Conservation (phyloP, 2,113 vertebrate species). For the Chloebia gouldiae region DNA sequence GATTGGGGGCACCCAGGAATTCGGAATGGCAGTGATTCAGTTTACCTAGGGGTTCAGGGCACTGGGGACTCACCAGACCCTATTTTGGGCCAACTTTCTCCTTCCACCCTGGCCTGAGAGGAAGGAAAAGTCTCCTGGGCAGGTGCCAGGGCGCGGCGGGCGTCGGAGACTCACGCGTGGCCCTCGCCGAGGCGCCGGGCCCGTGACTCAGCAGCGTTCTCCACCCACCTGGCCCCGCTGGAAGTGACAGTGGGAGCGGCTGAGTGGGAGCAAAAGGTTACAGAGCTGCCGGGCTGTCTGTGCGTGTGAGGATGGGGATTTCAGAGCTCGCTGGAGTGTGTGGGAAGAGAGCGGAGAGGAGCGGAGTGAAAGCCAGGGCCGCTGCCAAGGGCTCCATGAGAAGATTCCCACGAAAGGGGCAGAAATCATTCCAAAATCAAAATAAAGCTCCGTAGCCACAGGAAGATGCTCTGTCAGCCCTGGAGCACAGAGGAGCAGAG, state of each 20-base stretch:
- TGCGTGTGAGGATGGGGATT: not conserved
- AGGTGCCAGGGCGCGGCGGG: not conserved
- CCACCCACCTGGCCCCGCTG: conserved; percentile 29
- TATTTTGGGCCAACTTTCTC: not conserved
- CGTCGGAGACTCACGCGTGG: not conserved
- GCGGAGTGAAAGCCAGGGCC: not conserved
- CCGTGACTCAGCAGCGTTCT: conserved; percentile 29
- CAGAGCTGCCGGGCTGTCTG: conserved; percentile 5
- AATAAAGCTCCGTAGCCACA: not conserved
- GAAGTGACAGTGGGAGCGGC: not conserved
- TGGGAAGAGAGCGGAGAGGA: conserved; percentile 23
- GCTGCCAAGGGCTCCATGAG: conserved; percentile 34
- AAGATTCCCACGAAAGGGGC: not conserved
- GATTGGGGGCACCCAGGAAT: fast-evolving
- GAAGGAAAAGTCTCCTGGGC: not conserved
- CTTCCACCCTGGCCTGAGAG: fast-evolving
- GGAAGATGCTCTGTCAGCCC: not conserved
- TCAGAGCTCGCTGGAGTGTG: not conserved
- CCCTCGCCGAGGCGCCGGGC: not conserved
- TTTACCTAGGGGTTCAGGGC: fast-evolving
- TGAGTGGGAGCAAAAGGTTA: conserved; percentile 35
- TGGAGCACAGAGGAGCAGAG: not conserved
- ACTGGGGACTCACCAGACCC: fast-evolving
- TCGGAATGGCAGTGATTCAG: fast-evolving
- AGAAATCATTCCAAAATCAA: not conserved